Percentiles rank a stretch among this genome's conserved stretches.
Conservation (phyloP, 2,888 invertebrate genomes). For the Philonicus albiceps region DNA sequence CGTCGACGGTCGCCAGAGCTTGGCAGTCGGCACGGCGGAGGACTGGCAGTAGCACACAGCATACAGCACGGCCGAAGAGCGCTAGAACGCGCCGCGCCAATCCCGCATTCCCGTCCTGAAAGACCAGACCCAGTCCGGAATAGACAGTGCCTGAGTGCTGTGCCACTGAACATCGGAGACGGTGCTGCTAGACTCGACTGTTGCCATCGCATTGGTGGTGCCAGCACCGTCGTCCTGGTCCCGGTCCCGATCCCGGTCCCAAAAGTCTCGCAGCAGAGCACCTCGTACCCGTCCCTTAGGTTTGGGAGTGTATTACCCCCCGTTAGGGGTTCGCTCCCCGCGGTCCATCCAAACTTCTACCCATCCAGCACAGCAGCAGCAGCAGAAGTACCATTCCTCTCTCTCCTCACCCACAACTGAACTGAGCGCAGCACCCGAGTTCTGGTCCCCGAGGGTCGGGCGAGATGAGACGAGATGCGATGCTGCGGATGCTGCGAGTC, state of each 20-base stretch:
- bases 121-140: background rate
- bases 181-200: conserved; percentile 9
- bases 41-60: background rate
- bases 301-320: background rate
- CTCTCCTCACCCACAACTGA: background rate
- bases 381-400: no score
- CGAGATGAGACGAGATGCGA: background rate
- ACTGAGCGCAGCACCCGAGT: background rate
- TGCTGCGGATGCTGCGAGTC: background rate
- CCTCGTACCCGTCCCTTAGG: background rate
- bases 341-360: background rate
- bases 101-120: background rate
- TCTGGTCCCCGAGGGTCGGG: background rate
- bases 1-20: background rate
- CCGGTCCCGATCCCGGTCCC: background rate
- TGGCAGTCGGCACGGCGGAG: background rate
- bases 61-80: background rate
- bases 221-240: background rate
- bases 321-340: background rate
- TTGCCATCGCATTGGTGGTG: background rate
- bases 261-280: background rate
- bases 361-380: background rate
- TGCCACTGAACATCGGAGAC: background rate
- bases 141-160: background rate
- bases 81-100: no score